Base-by-base conservation (phyloP, 2,888 invertebrate species). In the Osmoderma eremita region DNA sequence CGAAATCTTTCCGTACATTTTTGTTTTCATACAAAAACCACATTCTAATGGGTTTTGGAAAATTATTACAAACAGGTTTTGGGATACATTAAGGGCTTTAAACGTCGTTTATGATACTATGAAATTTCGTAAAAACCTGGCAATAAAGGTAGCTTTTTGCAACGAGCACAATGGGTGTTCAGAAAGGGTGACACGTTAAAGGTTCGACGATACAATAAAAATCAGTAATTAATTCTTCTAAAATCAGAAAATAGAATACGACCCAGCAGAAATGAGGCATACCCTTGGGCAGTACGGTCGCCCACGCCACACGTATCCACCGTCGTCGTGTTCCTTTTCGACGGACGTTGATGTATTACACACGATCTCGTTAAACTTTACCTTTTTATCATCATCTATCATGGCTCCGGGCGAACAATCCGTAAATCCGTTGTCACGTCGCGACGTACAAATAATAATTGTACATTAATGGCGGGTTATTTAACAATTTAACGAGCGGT, bases 321-420 rank as follows among this genome's bases (percentile, higher is more conserved):
- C 30, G 24, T 8, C 13, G 45, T 30, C 38, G 20, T 13, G 17
- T 30, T 30, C 17, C 15, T 30, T 45, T 61, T 36, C 58, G 58
- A 48, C 18, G 41, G 56, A 56, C 58, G 30, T 61, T 61, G 58
- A 61, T 61, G 30, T 61, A 61, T 61, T 61, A 45, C 58, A 45
- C 30, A 20, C 17, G 58, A 61, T 17, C 58, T 45, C 42, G 58
- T 45, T 45, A 61, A 61, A 61, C 58, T 61, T 61, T 61, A 45
- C 58, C 58, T 61, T 61, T 56, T 61, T 61, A 61, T 61, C 58
- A 61, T 61, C 58, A 61, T 61, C 58, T 61, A 61, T 61, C 58
- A 61, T 48, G 22, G 8, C 22, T 15, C 58, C 42, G 20, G 17
- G 30, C 45, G 58, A 61, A 61, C 30, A 61, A 61, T 48, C 36